phyloP scores from a whole-genome alignment of 2,113 vertebrate genomes.

The Potamarius usumacintae region DNA sequence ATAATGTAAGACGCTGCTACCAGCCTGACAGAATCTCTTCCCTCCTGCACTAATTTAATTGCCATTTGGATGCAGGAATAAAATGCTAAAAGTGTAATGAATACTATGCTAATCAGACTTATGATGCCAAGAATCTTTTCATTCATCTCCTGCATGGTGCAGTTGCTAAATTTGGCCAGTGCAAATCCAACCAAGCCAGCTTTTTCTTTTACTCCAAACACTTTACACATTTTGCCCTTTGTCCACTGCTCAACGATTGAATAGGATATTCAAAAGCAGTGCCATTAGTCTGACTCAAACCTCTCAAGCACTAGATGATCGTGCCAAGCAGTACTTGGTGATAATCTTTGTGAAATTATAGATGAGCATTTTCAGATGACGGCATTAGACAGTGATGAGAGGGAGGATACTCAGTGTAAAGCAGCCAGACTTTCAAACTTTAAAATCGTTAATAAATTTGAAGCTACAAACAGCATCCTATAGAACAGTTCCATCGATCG shows the following conservation, averaged over 20 bases:
- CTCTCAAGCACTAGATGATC: background rate
- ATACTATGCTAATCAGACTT: background rate
- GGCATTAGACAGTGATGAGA: background rate
- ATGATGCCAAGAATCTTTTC: background rate
- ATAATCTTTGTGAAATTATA: slow-evolving; percentile 7
- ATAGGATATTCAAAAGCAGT: slow-evolving; percentile 7
- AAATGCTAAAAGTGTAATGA: background rate
- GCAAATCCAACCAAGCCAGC: background rate
- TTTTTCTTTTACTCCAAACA: background rate
- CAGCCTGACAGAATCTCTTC: background rate
- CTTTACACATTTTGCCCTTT: background rate
- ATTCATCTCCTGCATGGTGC: background rate
- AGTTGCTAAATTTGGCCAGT: background rate
- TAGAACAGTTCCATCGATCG: background rate
- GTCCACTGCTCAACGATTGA: background rate
- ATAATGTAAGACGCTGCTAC: background rate
- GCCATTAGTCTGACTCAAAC: background rate
- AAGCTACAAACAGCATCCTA: background rate
- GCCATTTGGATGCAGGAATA: background rate
- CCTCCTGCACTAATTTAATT: background rate
- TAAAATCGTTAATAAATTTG: background rate
- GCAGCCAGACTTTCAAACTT: background rate
- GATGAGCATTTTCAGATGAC: background rate
- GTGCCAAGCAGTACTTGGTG: background rate
- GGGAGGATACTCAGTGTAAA: background rate